Percentiles rank a stretch among this genome's conserved stretches.
Evolutionary conservation across 2,113 vertebrate genomes (phyloP).

Genomic region (Forbesichthys papilliferus): DNA sequence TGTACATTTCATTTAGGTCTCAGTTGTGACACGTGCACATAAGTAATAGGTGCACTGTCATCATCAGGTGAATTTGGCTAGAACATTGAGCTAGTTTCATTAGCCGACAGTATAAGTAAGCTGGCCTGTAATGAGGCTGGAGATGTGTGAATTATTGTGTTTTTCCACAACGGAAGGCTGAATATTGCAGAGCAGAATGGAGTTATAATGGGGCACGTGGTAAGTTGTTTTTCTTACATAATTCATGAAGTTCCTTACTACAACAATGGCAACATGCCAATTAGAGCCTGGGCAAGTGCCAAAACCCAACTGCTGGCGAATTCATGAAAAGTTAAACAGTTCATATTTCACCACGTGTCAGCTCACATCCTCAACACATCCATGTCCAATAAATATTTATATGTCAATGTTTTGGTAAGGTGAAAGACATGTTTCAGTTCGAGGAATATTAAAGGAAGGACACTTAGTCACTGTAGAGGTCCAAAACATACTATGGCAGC

Average conservation of each 20-base stretch:
- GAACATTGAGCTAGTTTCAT: background rate
- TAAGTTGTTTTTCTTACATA: constrained; percentile 73
- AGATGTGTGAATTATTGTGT: constrained; percentile 61
- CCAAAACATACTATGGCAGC: constrained; percentile 23
- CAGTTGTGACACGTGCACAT: constrained; percentile 39
- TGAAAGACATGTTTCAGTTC: constrained; percentile 51
- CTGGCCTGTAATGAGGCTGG: constrained; percentile 57
- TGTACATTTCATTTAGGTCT: constrained; percentile 48
- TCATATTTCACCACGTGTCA: constrained; percentile 48
- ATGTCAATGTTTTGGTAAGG: constrained; percentile 50
- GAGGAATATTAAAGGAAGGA: constrained; percentile 30
- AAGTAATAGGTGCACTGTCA: constrained; percentile 20
- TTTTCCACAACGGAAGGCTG: constrained; percentile 47
- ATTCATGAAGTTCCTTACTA: constrained; percentile 70
- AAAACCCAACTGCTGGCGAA: constrained; percentile 66
- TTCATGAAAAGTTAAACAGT: constrained; percentile 72
- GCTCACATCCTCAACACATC: constrained; percentile 33
- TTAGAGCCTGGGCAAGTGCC: constrained; percentile 63
- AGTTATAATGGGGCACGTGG: constrained; percentile 68
- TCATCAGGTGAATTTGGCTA: constrained; percentile 25
- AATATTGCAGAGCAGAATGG: constrained; percentile 60
- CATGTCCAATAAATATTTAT: constrained; percentile 68
- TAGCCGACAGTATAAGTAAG: constrained; percentile 11
- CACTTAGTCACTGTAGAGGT: constrained; percentile 15
- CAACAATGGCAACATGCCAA: constrained; percentile 71